Evolutionary conservation across 2,797 vertebrate species (phyloP).

Genomic region (Chrysocyon brachyurus): DNA sequence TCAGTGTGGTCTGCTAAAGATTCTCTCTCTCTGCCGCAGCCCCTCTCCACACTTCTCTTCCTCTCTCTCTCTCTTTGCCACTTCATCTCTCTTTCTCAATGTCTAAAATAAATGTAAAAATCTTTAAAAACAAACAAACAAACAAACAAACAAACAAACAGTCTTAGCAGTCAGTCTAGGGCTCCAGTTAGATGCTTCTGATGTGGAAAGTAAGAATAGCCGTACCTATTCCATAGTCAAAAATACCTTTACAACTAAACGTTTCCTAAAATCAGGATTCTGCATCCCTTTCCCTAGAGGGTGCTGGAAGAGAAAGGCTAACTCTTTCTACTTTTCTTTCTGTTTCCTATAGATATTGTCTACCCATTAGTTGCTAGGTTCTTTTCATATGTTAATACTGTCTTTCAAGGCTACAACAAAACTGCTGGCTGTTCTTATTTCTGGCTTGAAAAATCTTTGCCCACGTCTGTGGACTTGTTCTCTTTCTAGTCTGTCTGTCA

Average conservation of each 20-base stretch:
- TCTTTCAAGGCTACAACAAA: not conserved
- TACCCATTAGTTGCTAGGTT: not conserved
- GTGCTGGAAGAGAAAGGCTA: not conserved
- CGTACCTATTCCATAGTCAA: not conserved
- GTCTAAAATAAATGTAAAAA: not conserved
- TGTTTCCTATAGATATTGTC: not conserved
- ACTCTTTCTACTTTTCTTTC: not conserved
- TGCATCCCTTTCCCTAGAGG: not conserved
- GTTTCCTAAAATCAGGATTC: not conserved
- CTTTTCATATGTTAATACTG: not conserved
- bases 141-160: not conserved
- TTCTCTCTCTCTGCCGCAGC: not conserved
- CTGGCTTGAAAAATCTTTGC: not conserved
- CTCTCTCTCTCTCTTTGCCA: too few species aligned
- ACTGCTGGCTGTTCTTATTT: not conserved
- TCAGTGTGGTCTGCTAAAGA: not conserved
- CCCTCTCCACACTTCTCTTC: not conserved
- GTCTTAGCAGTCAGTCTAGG: not conserved
- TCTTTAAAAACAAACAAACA: too few species aligned
- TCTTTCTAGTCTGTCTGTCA: not conserved
- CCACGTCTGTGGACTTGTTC: not conserved
- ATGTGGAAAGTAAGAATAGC: not conserved
- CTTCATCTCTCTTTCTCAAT: too few species aligned
- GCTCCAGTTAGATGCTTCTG: not conserved
- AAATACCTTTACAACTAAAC: not conserved